Conservation (phyloP, 2,797 vertebrate genomes). For the Sebastes oblongus region DNA sequence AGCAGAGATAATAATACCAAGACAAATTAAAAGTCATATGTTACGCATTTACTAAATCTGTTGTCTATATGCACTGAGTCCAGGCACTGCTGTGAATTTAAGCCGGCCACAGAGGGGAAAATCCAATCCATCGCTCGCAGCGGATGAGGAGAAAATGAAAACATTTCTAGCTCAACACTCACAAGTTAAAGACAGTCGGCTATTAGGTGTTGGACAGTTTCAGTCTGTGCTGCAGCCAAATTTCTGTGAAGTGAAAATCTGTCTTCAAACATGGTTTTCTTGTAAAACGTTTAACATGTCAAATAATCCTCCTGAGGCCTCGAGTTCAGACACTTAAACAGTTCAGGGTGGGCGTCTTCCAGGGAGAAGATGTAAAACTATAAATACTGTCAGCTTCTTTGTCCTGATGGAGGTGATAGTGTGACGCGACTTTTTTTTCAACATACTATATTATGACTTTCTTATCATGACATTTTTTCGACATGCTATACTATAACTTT, state of each 20-base stretch:
- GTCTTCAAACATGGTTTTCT: neutral
- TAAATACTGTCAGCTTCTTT: too few relatives aligned
- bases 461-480: neutral
- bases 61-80: neutral
- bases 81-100: neutral
- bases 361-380: neutral
- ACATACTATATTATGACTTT: neutral
- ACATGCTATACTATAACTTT: neutral
- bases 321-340: neutral
- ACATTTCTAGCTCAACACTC: neutral
- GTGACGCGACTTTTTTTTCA: neutral
- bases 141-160: neutral
- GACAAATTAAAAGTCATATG: neutral
- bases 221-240: neutral
- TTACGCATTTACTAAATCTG: neutral
- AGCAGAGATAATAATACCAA: neutral
- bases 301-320: too few relatives aligned
- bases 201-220: neutral
- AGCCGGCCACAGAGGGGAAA: neutral
- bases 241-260: neutral
- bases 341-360: neutral
- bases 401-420: too few relatives aligned
- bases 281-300: neutral
- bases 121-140: neutral
- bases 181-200: neutral